Conservation (phyloP, 2,888 invertebrate genomes). For the Cerceris rybyensis region DNA sequence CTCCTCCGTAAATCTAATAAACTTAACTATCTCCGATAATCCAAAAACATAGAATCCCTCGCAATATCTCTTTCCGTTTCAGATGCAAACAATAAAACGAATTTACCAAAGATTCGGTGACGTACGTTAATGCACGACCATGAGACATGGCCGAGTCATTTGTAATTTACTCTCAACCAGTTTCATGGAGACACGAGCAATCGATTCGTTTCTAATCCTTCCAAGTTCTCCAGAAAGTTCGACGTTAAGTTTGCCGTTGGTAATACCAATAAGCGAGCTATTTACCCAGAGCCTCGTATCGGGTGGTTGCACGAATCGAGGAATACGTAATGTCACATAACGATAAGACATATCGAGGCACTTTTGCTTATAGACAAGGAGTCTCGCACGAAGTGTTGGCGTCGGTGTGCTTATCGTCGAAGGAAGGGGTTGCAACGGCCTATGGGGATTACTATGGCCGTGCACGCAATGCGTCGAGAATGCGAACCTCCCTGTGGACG, state of each 20-base stretch:
- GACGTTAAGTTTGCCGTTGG: background rate
- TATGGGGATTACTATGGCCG: constrained; percentile 57
- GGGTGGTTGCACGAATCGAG: constrained; percentile 30
- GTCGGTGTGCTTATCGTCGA: constrained; percentile 61
- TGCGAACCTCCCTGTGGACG: constrained; percentile 61
- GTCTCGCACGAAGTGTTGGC: constrained; percentile 48
- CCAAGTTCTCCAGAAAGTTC: background rate
- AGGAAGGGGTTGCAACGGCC: constrained; percentile 45
- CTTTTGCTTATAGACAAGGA: constrained; percentile 53
- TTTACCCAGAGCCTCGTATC: constrained; percentile 16
- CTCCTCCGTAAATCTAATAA: too few relatives aligned
- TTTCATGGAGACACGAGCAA: background rate
- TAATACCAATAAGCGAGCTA: background rate
- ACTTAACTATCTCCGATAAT: too few relatives aligned
- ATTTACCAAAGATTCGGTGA: too few relatives aligned
- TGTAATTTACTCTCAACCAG: background rate
- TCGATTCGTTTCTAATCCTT: background rate
- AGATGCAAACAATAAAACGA: too few relatives aligned
- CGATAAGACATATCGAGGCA: constrained; percentile 55
- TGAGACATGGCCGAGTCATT: too few relatives aligned
- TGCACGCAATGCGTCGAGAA: constrained; percentile 72
- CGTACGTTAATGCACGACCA: too few relatives aligned
- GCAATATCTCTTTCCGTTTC: too few relatives aligned
- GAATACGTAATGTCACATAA: constrained; percentile 47
- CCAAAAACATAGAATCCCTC: too few relatives aligned